Percentiles rank a stretch among this genome's conserved stretches.
Evolutionary conservation across 2,113 vertebrate species (phyloP).

Genomic region (Spheniscus mendiculus): DNA sequence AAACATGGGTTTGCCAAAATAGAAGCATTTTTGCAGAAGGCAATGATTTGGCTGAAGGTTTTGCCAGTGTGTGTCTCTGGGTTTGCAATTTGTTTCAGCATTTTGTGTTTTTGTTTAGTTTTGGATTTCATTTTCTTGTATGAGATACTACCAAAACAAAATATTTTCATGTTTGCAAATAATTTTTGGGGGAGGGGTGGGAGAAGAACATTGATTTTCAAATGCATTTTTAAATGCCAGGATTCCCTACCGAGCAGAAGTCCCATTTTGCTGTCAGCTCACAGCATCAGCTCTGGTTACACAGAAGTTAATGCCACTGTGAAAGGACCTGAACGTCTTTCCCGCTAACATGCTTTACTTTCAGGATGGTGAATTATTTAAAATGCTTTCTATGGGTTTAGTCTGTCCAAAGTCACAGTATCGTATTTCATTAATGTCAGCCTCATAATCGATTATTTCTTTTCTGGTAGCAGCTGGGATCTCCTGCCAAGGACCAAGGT

Average conservation of each 20-base stretch:
- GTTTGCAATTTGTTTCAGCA: neutral
- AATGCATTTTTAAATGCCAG: neutral
- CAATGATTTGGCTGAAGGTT: constrained; percentile 1
- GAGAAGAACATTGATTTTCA: neutral
- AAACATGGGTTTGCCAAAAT: neutral
- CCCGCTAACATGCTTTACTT: neutral
- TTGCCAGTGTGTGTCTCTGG: neutral
- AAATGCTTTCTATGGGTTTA: neutral
- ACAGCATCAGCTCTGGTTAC: neutral
- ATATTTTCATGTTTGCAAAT: constrained; percentile 19
- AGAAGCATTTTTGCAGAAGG: constrained; percentile 22
- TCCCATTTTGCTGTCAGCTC: neutral
- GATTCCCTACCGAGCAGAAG: neutral
- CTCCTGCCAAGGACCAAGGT: neutral
- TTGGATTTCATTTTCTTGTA: neutral
- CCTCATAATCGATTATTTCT: neutral
- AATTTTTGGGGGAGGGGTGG: rapidly evolving
- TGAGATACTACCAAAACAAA: neutral
- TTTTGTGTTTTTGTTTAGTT: constrained; percentile 18
- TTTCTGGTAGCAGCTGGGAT: neutral
- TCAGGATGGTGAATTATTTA: constrained; percentile 28
- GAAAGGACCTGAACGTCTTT: neutral
- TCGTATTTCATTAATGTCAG: neutral
- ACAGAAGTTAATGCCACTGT: neutral
- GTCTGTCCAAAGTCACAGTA: neutral